These are phyloP conservation scores for Parotocinclus haroldoi DNA, from an alignment of 2,797 vertebrate species.

Conservation along the genomic window DNA sequence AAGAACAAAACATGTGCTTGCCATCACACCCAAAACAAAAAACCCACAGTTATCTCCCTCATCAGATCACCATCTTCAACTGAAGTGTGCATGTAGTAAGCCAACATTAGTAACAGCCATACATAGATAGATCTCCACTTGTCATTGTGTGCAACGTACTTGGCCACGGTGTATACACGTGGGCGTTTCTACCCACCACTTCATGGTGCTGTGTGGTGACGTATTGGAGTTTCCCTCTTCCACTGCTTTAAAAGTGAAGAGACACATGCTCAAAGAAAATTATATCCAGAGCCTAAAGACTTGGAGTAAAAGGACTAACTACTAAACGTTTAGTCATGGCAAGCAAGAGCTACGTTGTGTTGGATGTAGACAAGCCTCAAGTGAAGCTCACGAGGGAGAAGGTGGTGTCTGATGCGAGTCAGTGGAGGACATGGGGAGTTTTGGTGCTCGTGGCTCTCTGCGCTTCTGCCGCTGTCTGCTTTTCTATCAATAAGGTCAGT, in stretches of 20 bases:
- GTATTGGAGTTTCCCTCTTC: conserved; percentile 70
- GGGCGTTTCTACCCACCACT: conserved; percentile 21
- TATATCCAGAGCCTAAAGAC: neutral
- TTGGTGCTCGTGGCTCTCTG: conserved; percentile 55
- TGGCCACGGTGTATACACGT: neutral
- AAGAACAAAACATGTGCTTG: neutral
- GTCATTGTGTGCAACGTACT: neutral
- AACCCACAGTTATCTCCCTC: neutral
- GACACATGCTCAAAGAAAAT: neutral
- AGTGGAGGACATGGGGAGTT: conserved; percentile 36
- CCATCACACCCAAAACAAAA: neutral
- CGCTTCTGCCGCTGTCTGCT: conserved; percentile 40
- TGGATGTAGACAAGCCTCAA: conserved; percentile 41
- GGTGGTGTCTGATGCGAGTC: neutral
- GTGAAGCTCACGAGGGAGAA: conserved; percentile 1
- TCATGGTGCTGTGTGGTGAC: conserved; percentile 54
- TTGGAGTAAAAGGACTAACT: conserved; percentile 22
- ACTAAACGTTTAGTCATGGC: conserved; percentile 47
- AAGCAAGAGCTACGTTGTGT: conserved; percentile 31
- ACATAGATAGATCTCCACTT: too few relatives aligned
- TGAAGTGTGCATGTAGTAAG: too few relatives aligned
- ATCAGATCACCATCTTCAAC: too few relatives aligned
- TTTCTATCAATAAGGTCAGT: conserved; percentile 55
- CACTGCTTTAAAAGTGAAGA: neutral
- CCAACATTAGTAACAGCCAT: too few relatives aligned